Conservation (phyloP, 1,140 invertebrate genomes). For the Psilanteris sp. region DNA sequence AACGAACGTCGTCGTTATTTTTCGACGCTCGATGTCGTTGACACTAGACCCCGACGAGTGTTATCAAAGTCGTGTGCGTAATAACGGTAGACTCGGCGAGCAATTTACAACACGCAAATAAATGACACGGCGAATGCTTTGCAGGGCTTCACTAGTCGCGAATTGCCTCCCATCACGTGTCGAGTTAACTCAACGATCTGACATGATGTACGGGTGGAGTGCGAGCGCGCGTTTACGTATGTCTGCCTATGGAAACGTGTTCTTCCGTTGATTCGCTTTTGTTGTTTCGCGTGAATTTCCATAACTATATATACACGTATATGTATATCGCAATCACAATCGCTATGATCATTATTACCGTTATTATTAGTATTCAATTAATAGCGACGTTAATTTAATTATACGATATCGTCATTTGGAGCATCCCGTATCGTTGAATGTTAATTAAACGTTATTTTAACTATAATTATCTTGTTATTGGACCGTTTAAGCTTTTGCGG, state of each 20-base stretch:
- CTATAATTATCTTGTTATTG: neutral
- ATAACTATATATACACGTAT: too few relatives aligned
- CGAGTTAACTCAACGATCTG: slow-evolving; percentile 50
- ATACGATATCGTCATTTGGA: slow-evolving; percentile 3
- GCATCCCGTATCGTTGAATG: neutral
- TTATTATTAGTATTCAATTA: slow-evolving; percentile 26
- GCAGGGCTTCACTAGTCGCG: slow-evolving; percentile 42
- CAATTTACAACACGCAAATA: slow-evolving; percentile 57
- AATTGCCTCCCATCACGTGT: slow-evolving; percentile 48
- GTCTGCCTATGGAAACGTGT: slow-evolving; percentile 2
- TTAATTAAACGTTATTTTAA: slow-evolving; percentile 33
- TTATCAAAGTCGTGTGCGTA: slow-evolving; percentile 39
- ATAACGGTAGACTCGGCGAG: slow-evolving; percentile 44
- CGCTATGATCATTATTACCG: neutral
- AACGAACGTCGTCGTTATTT: too few relatives aligned
- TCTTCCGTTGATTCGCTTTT: slow-evolving; percentile 29
- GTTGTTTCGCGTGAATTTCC: slow-evolving; percentile 30
- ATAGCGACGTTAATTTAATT: slow-evolving; percentile 11
- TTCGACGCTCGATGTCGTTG: slow-evolving; percentile 38
- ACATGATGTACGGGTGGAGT: slow-evolving; percentile 18
- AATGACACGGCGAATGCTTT: slow-evolving; percentile 54
- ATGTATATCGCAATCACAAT: slow-evolving; percentile 14
- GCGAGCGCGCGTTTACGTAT: neutral
- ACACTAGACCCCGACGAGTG: slow-evolving; percentile 10
- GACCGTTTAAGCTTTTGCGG: neutral